Evolutionary conservation across 2,797 vertebrate species (phyloP).

Genomic region (Gallirallus australis): DNA sequence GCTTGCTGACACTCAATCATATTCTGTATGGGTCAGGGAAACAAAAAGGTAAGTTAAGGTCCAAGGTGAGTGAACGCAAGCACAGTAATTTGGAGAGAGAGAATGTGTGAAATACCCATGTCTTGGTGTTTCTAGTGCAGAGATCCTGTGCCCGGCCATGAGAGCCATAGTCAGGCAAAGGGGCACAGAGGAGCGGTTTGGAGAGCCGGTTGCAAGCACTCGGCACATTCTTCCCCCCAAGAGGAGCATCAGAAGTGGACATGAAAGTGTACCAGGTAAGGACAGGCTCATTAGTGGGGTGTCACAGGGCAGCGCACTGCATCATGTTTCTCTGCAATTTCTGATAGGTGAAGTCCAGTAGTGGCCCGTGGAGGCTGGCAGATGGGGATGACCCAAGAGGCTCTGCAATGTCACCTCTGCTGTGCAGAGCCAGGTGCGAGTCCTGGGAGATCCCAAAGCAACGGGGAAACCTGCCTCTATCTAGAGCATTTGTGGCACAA

Average conservation of each 20-base stretch:
- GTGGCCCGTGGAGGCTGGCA: not conserved
- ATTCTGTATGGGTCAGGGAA: not conserved
- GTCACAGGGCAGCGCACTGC: not conserved
- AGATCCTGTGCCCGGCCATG: constrained; percentile 78
- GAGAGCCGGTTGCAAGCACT: constrained; percentile 64
- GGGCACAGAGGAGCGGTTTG: constrained; percentile 76
- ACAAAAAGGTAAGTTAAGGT: not conserved
- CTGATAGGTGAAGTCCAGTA: not conserved
- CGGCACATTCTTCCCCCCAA: constrained; percentile 71
- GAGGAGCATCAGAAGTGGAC: constrained; percentile 80
- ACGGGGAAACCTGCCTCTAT: not conserved
- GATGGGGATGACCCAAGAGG: accelerated
- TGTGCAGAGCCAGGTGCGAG: accelerated
- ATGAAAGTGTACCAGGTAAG: constrained; percentile 81
- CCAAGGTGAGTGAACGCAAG: not conserved
- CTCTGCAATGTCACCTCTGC: not conserved
- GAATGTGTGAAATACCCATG: not conserved
- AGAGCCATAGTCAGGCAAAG: constrained; percentile 72
- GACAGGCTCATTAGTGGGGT: not conserved
- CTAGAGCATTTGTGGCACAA: not conserved
- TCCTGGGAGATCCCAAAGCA: not conserved
- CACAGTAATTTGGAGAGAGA: not conserved
- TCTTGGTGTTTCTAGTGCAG: constrained; percentile 67
- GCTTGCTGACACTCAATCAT: not conserved
- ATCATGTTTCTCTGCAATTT: not conserved